phyloP scores from a whole-genome alignment of 2,888 invertebrate genomes.

The Ramazzottius varieornatus region DNA sequence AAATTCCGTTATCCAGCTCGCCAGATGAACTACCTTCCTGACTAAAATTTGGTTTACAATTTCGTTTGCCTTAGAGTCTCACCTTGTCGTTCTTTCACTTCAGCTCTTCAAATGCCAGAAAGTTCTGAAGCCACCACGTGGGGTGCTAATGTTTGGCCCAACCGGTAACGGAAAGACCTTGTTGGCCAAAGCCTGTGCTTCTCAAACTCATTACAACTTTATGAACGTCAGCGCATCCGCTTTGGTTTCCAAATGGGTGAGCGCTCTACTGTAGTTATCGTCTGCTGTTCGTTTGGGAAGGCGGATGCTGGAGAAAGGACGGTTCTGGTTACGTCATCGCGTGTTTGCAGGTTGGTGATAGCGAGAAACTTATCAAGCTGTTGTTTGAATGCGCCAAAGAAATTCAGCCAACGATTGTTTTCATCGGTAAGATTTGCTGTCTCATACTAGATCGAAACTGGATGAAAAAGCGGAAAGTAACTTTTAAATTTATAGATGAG shows the following conservation, averaged over 20 bases:
- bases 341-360: background rate
- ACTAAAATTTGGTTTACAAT: too few species aligned
- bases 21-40: too few species aligned
- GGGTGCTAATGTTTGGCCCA: background rate
- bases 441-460: too few species aligned
- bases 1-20: too few species aligned
- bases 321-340: too few species aligned
- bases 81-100: background rate
- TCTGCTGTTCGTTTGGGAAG: too few species aligned
- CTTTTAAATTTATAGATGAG: background rate
- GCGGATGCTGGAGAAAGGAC: too few species aligned
- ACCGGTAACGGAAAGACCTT: constrained; percentile 3
- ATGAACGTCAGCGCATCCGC: background rate
- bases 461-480: too few species aligned
- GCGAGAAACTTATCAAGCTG: background rate
- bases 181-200: background rate
- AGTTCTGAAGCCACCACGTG: background rate
- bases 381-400: background rate
- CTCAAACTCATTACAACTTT: background rate
- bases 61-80: too few species aligned
- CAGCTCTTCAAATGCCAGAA: background rate
- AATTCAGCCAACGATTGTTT: background rate
- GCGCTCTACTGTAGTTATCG: background rate
- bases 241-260: constrained; percentile 1
- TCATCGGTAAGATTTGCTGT: background rate